Evolutionary conservation across 2,113 vertebrate genomes (phyloP).

Genomic region (Oncorhynchus clarkii): DNA sequence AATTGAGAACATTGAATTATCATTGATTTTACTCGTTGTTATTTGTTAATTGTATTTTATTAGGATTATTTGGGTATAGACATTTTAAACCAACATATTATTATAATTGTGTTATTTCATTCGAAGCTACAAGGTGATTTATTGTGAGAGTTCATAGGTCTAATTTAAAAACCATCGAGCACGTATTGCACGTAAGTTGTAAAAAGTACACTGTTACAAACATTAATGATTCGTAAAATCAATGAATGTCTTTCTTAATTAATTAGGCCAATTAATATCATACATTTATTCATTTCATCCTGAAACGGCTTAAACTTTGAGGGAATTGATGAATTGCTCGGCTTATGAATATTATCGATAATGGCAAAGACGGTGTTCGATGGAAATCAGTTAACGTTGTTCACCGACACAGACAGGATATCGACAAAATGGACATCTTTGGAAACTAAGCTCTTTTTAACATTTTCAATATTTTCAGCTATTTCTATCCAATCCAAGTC

Average conservation of each 20-base stretch:
- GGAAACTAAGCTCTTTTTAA: neutral
- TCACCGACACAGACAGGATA: neutral
- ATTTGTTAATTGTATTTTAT: neutral
- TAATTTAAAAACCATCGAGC: no score
- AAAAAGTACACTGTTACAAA: neutral
- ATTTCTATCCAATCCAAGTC: neutral
- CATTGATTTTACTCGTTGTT: neutral
- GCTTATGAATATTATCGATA: conserved; percentile 23
- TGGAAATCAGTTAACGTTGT: neutral
- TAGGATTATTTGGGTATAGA: neutral
- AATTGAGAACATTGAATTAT: neutral
- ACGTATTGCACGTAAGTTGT: neutral
- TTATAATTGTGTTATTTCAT: neutral
- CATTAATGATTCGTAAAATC: conserved; percentile 22
- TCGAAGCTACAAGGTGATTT: no score
- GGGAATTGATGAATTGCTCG: conserved; percentile 21
- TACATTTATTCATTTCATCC: conserved; percentile 37
- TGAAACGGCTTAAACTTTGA: conserved; percentile 11
- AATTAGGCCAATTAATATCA: conserved; percentile 61
- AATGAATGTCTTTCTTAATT: conserved; percentile 62
- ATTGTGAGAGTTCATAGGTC: no score
- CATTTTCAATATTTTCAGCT: neutral
- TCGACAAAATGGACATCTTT: neutral
- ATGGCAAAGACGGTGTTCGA: neutral
- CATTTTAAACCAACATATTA: neutral